A percentile compares a stretch with the other conserved stretches of the same genome.
Conservation (phyloP, 2,113 vertebrate species). For the Channa maculata region DNA sequence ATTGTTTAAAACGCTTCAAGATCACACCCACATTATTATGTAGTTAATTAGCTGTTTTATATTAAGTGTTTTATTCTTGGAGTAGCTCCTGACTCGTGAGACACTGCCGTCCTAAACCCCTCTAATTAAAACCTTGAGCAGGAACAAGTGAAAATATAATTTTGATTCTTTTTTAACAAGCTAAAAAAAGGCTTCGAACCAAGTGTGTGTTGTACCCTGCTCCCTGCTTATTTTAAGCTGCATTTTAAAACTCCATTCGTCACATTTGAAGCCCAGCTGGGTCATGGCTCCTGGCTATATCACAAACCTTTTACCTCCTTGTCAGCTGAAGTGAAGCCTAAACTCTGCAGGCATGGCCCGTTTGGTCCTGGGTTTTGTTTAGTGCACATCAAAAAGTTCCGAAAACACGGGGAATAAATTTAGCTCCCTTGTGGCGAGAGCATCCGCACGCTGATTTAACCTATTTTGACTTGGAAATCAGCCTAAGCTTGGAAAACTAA, state of each 20-base stretch:
- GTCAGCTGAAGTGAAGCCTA: conserved; percentile 50
- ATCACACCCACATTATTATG: too few species aligned
- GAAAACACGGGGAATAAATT: conserved; percentile 13
- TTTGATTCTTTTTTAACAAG: conserved; percentile 3
- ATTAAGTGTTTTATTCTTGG: neutral
- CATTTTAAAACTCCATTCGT: conserved; percentile 25
- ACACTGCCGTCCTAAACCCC: conserved; percentile 11
- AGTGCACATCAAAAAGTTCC: conserved; percentile 13
- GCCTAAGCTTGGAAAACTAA: neutral
- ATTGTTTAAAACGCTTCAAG: too few species aligned
- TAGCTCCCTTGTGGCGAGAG: conserved; percentile 33
- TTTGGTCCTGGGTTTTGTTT: neutral
- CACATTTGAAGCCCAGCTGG: conserved; percentile 13
- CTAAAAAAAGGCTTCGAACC: conserved; percentile 7
- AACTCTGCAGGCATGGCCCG: conserved; percentile 47
- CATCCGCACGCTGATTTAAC: conserved; percentile 15
- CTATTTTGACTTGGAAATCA: conserved; percentile 26
- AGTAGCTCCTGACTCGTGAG: conserved; percentile 35
- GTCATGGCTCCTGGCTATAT: conserved; percentile 39
- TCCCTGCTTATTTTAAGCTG: conserved; percentile 29
- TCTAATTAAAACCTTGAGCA: conserved; percentile 39
- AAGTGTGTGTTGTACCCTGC: conserved; percentile 15
- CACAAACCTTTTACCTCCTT: conserved; percentile 53
- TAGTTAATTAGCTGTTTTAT: too few species aligned
- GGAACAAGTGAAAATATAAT: conserved; percentile 14